Conservation (phyloP, 2,888 invertebrate genomes). For the Temnothorax unifasciatus region DNA sequence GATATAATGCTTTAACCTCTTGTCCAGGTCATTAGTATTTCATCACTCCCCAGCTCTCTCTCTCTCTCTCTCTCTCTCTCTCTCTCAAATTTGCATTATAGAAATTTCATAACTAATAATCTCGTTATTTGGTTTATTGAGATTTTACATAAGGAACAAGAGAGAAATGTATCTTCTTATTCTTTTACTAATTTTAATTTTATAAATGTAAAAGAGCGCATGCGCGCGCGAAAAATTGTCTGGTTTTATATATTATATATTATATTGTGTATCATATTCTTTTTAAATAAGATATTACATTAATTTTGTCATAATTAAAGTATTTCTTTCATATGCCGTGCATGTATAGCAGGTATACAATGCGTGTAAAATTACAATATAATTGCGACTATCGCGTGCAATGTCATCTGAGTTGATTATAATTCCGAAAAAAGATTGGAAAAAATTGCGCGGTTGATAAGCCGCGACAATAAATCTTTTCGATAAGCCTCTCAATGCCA, state of each 20-base stretch:
- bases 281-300: background rate
- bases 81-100: no score
- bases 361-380: background rate
- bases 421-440: slow-evolving; percentile 18
- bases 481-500: slow-evolving; percentile 33
- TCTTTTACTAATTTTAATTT: background rate
- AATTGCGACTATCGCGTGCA: slow-evolving; percentile 34
- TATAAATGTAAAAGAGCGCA: no score
- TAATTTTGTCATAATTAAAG: slow-evolving; percentile 3
- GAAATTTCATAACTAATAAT: background rate
- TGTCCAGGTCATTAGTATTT: no score
- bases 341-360: background rate
- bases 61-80: no score
- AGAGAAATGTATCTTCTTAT: background rate
- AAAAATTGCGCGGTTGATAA: slow-evolving; percentile 31
- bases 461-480: slow-evolving; percentile 22
- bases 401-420: slow-evolving; percentile 21
- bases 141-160: background rate
- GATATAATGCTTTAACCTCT: no score
- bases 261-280: background rate
- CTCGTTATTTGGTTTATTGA: background rate
- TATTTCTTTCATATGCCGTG: background rate
- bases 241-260: background rate
- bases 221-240: no score
- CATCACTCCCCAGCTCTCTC: no score